These are phyloP conservation scores for Rhinoderma darwinii DNA, from an alignment of 2,113 vertebrate species.

Conservation along the genomic window DNA sequence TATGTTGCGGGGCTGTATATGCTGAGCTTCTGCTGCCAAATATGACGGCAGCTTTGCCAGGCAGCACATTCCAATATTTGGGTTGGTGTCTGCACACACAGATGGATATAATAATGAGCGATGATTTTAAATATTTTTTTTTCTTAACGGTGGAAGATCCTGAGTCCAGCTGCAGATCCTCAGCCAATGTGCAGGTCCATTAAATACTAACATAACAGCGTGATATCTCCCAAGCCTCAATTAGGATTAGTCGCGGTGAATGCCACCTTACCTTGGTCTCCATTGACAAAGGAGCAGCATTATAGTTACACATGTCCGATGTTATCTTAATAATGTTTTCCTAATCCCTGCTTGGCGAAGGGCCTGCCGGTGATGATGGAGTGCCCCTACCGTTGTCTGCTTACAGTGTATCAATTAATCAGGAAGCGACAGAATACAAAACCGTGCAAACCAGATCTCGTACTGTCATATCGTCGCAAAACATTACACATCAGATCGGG, in stretches of 20 bases:
- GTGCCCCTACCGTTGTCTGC: slow-evolving; percentile 64
- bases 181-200: background rate
- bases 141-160: background rate
- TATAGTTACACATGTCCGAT: slow-evolving; percentile 58
- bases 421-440: slow-evolving; percentile 64
- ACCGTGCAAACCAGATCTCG: slow-evolving; percentile 65
- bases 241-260: slow-evolving; percentile 57
- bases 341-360: slow-evolving; percentile 56
- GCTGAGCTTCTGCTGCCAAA: slow-evolving; percentile 1
- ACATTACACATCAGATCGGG: slow-evolving; percentile 67
- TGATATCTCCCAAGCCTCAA: background rate
- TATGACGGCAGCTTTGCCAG: slow-evolving; percentile 8
- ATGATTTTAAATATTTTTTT: background rate
- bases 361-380: slow-evolving; percentile 65
- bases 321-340: slow-evolving; percentile 64
- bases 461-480: slow-evolving; percentile 54
- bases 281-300: slow-evolving; percentile 57
- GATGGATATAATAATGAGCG: background rate
- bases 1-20: background rate
- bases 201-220: slow-evolving; percentile 26
- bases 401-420: slow-evolving; percentile 65
- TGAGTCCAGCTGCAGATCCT: background rate
- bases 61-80: slow-evolving; percentile 17
- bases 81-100: slow-evolving; percentile 23
- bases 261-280: slow-evolving; percentile 49